Conservation (phyloP, 2,113 vertebrate species). For the Ptilorrhoa leucosticta region DNA sequence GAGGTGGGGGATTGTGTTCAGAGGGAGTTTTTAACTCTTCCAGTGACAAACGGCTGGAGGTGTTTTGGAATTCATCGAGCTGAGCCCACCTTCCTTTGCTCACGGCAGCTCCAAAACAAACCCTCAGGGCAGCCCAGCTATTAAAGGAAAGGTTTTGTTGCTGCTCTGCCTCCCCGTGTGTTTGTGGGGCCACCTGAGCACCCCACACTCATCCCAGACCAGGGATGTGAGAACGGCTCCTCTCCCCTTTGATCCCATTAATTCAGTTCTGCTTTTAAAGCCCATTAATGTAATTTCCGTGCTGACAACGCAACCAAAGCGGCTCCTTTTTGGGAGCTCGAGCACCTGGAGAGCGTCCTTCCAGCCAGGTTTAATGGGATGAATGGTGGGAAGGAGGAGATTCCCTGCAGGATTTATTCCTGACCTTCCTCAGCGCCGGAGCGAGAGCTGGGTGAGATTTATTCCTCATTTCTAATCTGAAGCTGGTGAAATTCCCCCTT, state of each 20-base stretch:
- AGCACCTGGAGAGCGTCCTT: not conserved
- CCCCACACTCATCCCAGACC: not conserved
- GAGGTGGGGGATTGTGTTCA: not conserved
- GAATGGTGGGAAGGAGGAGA: accelerated
- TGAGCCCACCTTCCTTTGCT: not conserved
- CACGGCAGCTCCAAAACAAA: not conserved
- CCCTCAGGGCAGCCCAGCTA: conserved; percentile 63
- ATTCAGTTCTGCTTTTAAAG: not conserved
- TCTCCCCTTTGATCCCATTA: not conserved
- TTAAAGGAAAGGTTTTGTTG: conserved; percentile 66
- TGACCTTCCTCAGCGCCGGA: accelerated
- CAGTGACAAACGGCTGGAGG: not conserved
- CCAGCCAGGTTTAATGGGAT: not conserved
- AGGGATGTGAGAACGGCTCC: accelerated
- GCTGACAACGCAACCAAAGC: accelerated
- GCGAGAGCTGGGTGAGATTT: not conserved
- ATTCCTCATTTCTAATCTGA: not conserved
- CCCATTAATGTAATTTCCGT: not conserved
- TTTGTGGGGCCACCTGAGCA: not conserved
- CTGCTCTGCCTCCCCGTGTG: not conserved
- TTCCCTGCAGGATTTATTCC: not conserved
- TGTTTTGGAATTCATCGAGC: not conserved
- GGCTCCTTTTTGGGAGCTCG: not conserved
- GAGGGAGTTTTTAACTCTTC: not conserved
- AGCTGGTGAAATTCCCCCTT: not conserved